Evolutionary conservation across 2,888 invertebrate genomes (phyloP), one percentile per base, ranked within the genome.

Genomic region (Sisyra terminalis): DNA sequence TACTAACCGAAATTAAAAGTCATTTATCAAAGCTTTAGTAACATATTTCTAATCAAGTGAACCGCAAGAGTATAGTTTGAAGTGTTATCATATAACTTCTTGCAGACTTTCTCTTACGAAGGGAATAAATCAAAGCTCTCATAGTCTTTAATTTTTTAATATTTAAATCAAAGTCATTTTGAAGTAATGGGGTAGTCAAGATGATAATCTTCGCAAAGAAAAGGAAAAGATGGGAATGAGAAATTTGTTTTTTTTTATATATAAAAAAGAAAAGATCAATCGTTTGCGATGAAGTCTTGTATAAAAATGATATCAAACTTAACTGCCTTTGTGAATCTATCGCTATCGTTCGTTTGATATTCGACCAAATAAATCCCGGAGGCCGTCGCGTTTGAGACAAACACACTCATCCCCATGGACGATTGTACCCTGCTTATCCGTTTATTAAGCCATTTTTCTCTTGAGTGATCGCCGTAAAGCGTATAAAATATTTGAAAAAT

Each of bases 401-500:
- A 29, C 30, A 15, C 15, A n/a, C n/a, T 40, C 13, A 16, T n/a
- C 11, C 15, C 18, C n/a, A 43, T 44, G 56, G 50, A n/a, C 46
- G 48, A 46, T 45, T 51, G 50, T 48, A 46, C 46, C 54, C 53
- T 57, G 57, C 54, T 55, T 54, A 52, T 53, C 52, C 54, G 55
- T 57, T 55, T 57, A 57, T 57, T 56, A 57, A 56, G 57, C 56
- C 54, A 56, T 57, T 57, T 56, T 57, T 52, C 50, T 51, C 51
- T 52, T 52, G 50, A 40, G 31, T 31, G 40, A 40, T 30, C 40
- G 10, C 24, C 24, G 24, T 24, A 24, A 24, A 15, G 14, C 14
- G 15, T 40, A 40, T 40, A 40, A 40, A 40, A 40, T 40, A 40
- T 40, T 40, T 40, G 40, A 40, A 40, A 40, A 40, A 40, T 40